A percentile compares a stretch with the other conserved stretches of the same genome.
Conservation (phyloP, 2,113 vertebrate genomes). For the Hyperoodon ampullatus region DNA sequence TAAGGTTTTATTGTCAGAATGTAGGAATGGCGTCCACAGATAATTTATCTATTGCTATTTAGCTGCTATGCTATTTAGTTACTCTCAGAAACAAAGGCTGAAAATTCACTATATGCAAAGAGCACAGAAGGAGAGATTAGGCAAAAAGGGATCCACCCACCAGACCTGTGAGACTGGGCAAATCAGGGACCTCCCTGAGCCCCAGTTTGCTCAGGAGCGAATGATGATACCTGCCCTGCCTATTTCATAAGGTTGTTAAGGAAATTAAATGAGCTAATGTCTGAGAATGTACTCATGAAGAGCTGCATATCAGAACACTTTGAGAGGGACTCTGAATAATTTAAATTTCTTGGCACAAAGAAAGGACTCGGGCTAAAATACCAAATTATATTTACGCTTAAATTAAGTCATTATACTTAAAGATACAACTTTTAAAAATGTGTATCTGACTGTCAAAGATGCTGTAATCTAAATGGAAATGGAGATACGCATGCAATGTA, state of each 20-base stretch:
- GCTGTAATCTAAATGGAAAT: constrained; percentile 61
- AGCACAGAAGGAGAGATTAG: not conserved
- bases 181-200: not conserved
- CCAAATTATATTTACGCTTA: not conserved
- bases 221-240: not conserved
- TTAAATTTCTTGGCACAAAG: not conserved
- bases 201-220: not conserved
- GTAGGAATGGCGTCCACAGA: not conserved
- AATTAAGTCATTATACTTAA: constrained; percentile 62
- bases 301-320: not conserved
- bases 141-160: not conserved
- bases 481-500: not conserved
- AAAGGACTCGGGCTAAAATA: constrained; percentile 9
- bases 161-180: not conserved
- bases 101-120: not conserved
- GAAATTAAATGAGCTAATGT: not conserved
- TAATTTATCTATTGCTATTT: not conserved
- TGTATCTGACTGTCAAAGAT: constrained; percentile 40
- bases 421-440: constrained; percentile 4
- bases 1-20: not conserved
- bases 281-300: not conserved
- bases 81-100: not conserved
- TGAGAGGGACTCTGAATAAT: not conserved
- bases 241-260: not conserved
- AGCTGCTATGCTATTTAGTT: not conserved